Evolutionary conservation across 2,888 invertebrate species (phyloP).

Genomic region (Amphipoea oculea): DNA sequence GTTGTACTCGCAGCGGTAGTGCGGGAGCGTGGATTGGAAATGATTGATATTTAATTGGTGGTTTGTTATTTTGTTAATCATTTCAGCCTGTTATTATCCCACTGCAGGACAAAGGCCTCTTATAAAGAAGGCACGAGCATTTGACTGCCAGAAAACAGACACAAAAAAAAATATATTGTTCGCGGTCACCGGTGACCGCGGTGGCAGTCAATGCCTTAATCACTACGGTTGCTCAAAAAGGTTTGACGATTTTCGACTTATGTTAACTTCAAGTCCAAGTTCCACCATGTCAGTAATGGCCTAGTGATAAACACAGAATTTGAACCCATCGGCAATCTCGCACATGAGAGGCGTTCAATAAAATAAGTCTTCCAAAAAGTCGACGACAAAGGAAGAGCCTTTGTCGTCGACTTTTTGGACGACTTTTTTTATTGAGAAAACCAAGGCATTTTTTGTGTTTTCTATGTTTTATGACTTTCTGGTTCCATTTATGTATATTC

Average conservation of each 20-base stretch:
- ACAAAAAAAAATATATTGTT: no score
- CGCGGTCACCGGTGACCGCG: no score
- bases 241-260: not conserved
- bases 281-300: no score
- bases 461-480: not conserved
- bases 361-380: not conserved
- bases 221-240: not conserved
- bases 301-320: not conserved
- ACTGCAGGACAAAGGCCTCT: not conserved
- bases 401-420: no score
- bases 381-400: not conserved
- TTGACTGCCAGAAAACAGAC: no score
- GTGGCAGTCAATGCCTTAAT: no score
- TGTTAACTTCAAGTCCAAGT: not conserved
- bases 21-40: slow-evolving; percentile 41
- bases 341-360: not conserved
- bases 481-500: not conserved
- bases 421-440: no score
- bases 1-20: slow-evolving; percentile 52
- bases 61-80: not conserved
- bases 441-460: not conserved
- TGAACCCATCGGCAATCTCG: not conserved
- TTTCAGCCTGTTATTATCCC: not conserved
- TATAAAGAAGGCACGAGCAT: not conserved
- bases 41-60: slow-evolving; percentile 5